Conservation (phyloP, 1,140 invertebrate species). For the Drosophila ambigua region DNA sequence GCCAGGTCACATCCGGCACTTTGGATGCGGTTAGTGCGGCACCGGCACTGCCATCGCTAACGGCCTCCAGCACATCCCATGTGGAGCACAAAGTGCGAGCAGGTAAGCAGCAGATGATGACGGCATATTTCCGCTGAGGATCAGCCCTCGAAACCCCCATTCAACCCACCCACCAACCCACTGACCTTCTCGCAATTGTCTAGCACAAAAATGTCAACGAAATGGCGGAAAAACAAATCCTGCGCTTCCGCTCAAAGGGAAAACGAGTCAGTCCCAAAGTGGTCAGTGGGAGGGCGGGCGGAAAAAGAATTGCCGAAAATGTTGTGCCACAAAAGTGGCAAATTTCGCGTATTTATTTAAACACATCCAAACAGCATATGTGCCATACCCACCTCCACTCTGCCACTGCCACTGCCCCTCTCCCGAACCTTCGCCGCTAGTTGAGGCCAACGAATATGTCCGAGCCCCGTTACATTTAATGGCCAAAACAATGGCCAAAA, state of each 20-base stretch:
- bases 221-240: conserved; percentile 81
- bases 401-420: not conserved
- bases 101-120: conserved; percentile 47
- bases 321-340: conserved; percentile 69
- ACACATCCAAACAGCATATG: conserved; percentile 77
- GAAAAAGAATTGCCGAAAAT: conserved; percentile 30
- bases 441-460: conserved; percentile 38
- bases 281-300: not conserved
- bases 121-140: not conserved
- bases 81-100: conserved; percentile 71
- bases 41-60: conserved; percentile 42
- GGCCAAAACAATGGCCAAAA: conserved; percentile 63
- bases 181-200: conserved; percentile 74
- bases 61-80: conserved; percentile 58
- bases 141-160: not conserved
- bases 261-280: conserved; percentile 35
- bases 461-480: conserved; percentile 70
- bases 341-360: conserved; percentile 81
- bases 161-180: conserved; percentile 44
- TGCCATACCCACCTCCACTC: conserved; percentile 35
- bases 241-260: conserved; percentile 65
- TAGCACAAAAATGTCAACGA: conserved; percentile 71
- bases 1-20: conserved; percentile 41
- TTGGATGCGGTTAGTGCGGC: conserved; percentile 63
- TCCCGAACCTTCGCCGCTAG: conserved; percentile 15